Percentiles rank a stretch among this genome's conserved stretches.
Conservation (phyloP, 1,140 invertebrate species). For the Magallana angulata region DNA sequence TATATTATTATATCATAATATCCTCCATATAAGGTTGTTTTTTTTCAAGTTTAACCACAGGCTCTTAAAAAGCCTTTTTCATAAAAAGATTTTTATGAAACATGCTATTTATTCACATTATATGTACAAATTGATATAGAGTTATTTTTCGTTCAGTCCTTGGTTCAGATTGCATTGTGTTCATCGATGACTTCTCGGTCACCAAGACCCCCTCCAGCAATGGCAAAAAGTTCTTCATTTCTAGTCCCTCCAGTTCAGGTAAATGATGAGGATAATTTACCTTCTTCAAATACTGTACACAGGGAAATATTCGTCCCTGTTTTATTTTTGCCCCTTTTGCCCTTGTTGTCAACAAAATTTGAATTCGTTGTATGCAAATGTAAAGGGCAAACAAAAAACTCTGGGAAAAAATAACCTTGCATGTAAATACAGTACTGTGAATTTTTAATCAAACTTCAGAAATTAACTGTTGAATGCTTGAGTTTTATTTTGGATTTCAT, state of each 20-base stretch:
- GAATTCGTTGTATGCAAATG: not conserved
- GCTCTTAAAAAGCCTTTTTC: too few species aligned
- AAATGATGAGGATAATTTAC: not conserved
- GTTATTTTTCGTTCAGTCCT: constrained; percentile 80
- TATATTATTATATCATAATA: too few species aligned
- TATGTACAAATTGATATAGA: too few species aligned
- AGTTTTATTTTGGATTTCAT: too few species aligned
- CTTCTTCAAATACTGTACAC: constrained; percentile 67
- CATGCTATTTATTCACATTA: too few species aligned
- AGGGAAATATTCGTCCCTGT: constrained; percentile 80
- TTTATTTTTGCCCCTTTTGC: not conserved
- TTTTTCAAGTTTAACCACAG: too few species aligned
- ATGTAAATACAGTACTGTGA: not conserved
- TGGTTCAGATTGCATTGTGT: constrained; percentile 82
- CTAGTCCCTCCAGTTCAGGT: constrained; percentile 76
- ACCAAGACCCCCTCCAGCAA: constrained; percentile 81
- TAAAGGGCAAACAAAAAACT: not conserved
- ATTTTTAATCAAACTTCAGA: not conserved
- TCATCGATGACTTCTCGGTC: constrained; percentile 83
- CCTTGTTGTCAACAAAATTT: too few species aligned
- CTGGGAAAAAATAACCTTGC: not conserved
- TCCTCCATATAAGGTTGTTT: too few species aligned
- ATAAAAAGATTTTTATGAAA: too few species aligned
- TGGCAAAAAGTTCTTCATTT: constrained; percentile 84
- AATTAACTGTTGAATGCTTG: too few species aligned